A percentile compares a stretch with the other conserved stretches of the same genome.
Evolutionary conservation across 2,113 vertebrate genomes (phyloP).

Genomic region (Argyrosomus japonicus): DNA sequence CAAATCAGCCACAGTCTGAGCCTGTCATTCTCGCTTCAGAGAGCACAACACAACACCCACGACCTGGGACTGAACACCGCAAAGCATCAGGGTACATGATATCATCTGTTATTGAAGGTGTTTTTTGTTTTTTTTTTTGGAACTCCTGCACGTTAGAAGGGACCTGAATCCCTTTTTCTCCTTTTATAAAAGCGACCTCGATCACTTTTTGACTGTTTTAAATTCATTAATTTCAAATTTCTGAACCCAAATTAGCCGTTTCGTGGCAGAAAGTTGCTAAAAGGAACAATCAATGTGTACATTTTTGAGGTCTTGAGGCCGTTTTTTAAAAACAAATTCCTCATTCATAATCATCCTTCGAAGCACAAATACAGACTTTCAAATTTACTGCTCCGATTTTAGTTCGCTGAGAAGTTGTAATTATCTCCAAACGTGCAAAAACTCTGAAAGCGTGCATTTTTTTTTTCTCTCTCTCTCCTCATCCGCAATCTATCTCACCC

Average conservation of each 20-base stretch:
- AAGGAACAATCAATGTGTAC: not conserved
- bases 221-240: not conserved
- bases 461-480: slow-evolving; percentile 12
- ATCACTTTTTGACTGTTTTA: not conserved
- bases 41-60: slow-evolving; percentile 64
- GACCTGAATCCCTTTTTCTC: not conserved
- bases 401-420: slow-evolving; percentile 62
- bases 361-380: slow-evolving; percentile 40
- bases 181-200: not conserved
- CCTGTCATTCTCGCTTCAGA: slow-evolving; percentile 70
- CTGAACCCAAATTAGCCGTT: not conserved
- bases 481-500: slow-evolving; percentile 59
- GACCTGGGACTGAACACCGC: slow-evolving; percentile 49
- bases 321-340: slow-evolving; percentile 13
- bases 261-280: not conserved
- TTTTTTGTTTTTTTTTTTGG: not conserved
- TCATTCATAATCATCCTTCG: slow-evolving; percentile 33
- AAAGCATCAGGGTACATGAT: slow-evolving; percentile 28
- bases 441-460: slow-evolving; percentile 48
- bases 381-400: slow-evolving; percentile 66
- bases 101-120: slow-evolving; percentile 43
- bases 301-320: not conserved
- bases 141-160: not conserved
- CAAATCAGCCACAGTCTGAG: slow-evolving; percentile 70
- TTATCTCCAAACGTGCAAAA: slow-evolving; percentile 63